Base-by-base conservation (phyloP, 2,113 vertebrate species). In the Takifugu bimaculatus region DNA sequence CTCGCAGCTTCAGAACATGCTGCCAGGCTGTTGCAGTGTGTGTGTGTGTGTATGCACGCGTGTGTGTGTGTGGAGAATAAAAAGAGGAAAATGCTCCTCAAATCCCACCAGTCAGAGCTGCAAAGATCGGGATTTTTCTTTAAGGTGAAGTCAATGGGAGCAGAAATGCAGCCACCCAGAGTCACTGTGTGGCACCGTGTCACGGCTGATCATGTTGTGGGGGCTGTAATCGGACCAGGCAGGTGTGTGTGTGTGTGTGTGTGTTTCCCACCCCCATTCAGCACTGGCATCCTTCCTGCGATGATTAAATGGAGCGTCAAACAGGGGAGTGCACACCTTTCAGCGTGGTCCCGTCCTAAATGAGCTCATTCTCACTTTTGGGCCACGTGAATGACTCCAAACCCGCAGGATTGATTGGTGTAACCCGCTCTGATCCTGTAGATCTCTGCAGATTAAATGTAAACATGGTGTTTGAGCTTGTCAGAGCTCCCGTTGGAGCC, bases 261-360 rank as follows among this genome's bases (percentile, higher is more conserved):
- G 60, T 57, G 43, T 50, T 32, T 29, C 48, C 51, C 39, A 52
- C 25, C 60, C 60, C 57, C 57, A 27, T 7, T 44, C 63, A 42
- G 60, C 55, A 35, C 50, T 50, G 13, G 62, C 56, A 55, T 76
- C 63, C 57, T 63, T 63, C 57, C 70, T 61, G 57, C 62, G 51
- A 20, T 39, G 76, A 77, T 77, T 78, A 81, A 84, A 80, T 80
- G 50, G 74, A 80, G 77, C 81, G 76, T 80, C 70, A 50, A 68
- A 77, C 63, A 47, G 70, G 60, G 60, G 57, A 63, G 47, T 12
- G 6, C 25, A 39, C 81, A 78, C 76, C 68, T 78, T 78, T 69
- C 60, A 2, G 62, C 14, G 26, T 20, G n/a, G 43, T 57, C 49
- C 9, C 20, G n/a, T 50, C 77, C 72, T 70, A 68, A 63, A 58